Base-by-base conservation (phyloP, 2,888 invertebrate species). In the Deilephila porcellus region DNA sequence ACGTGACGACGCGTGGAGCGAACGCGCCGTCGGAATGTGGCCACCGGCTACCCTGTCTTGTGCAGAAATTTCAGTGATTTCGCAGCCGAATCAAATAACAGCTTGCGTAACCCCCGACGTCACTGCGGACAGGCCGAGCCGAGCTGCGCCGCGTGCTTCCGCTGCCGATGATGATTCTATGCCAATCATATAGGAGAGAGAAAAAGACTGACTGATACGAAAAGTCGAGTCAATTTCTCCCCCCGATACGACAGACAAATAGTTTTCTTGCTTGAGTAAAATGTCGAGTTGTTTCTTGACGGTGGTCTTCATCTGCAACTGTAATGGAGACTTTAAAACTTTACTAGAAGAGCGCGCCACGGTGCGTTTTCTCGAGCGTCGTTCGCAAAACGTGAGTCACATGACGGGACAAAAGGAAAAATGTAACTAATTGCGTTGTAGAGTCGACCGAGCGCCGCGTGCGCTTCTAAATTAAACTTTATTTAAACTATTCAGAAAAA, bases 131-230 rank as follows among this genome's bases (percentile, higher is more conserved):
- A 89, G 73, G 73, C 78, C 77, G 77, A 74, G 75, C 20, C 71
- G 79, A 74, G 20, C 37, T 17, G 67, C 56, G 17, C 52, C 5
- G 67, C 20, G 14, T 37, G 17, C 25, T 25, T 52, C 17, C 6
- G 25, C 6, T 11, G 60, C 59, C 73, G 73, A 71, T 71, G 94
- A 85, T 78, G 91, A 80, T 84, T 85, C 89, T 88, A 95, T 95
- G 95, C 92, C 91, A 87, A 91, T 92, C 94, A 93, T 95, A 96
- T 96, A 96, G 96, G 96, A 96, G 96, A 96, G 96, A 96, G 96
- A 96, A 96, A 96, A 96, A 96, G 96, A 96, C 96, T 96, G 96
- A 96, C 96, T 96, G 86, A 85, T 87, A 86, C 81, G 83, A 91
- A 93, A 90, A 96, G 96, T 95, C 96, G 85, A 95, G 96, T 95